Conservation (phyloP, 2,888 invertebrate genomes). For the Dasypolia templi region DNA sequence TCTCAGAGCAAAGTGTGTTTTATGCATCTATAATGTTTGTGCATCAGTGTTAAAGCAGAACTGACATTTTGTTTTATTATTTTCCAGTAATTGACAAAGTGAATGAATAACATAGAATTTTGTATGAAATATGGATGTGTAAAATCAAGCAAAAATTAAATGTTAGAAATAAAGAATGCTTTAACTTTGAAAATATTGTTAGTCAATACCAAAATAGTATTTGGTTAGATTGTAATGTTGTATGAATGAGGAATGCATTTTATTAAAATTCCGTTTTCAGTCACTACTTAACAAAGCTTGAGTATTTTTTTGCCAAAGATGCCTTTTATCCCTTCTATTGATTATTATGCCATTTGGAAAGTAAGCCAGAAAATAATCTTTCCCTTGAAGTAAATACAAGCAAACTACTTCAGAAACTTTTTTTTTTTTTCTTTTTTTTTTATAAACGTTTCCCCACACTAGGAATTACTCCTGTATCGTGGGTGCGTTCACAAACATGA, state of each 20-base stretch:
- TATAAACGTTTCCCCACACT: too few species aligned
- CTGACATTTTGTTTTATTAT: not conserved
- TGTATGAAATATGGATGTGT: conserved; percentile 3
- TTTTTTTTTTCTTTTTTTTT: too few species aligned
- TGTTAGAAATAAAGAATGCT: conserved; percentile 18
- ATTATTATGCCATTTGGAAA: not conserved
- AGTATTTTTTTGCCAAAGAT: conserved; percentile 56
- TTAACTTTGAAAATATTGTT: conserved; percentile 25
- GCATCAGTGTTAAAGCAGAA: not conserved
- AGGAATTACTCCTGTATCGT: too few species aligned
- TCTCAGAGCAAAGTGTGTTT: not conserved
- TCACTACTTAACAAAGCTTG: conserved; percentile 37
- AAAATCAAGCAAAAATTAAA: conserved; percentile 20
- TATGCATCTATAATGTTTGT: not conserved
- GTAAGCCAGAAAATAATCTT: not conserved
- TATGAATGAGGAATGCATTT: conserved; percentile 53
- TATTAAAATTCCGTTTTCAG: conserved; percentile 38
- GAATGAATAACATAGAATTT: conserved; percentile 34
- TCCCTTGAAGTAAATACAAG: conserved; percentile 2
- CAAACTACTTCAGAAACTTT: not conserved
- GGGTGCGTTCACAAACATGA: too few species aligned
- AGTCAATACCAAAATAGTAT: conserved; percentile 25
- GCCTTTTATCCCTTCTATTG: not conserved
- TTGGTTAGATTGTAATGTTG: conserved; percentile 30
- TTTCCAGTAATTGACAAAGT: not conserved